Conservation (phyloP, 2,888 invertebrate genomes). For the Leptinotarsa rubiginosa region DNA sequence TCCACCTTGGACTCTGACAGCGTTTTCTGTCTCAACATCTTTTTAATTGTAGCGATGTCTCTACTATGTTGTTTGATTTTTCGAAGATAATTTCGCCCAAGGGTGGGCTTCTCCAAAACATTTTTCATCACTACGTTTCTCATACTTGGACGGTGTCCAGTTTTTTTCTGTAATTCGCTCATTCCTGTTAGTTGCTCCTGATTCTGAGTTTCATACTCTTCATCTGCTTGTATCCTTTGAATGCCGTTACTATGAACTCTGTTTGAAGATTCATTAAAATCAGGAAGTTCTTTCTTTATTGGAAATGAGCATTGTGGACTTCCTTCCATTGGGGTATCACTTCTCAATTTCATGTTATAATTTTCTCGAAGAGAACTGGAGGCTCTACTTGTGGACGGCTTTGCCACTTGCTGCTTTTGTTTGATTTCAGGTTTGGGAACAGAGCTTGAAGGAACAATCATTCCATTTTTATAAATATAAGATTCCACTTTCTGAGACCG, state of each 20-base stretch:
- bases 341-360: neutral
- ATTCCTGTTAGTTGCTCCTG: constrained; percentile 24
- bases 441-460: constrained; percentile 53
- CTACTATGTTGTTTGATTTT: constrained; percentile 60
- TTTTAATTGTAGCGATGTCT: constrained; percentile 60
- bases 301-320: neutral
- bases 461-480: constrained; percentile 60
- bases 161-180: constrained; percentile 22
- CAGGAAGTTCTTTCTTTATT: constrained; percentile 15
- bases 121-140: constrained; percentile 28
- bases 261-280: constrained; percentile 7
- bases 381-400: constrained; percentile 39
- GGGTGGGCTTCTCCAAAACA: constrained; percentile 32
- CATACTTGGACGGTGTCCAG: constrained; percentile 13
- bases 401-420: constrained; percentile 29
- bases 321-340: neutral
- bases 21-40: constrained; percentile 53
- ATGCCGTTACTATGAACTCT: constrained; percentile 10
- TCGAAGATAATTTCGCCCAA: constrained; percentile 54
- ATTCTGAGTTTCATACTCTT: constrained; percentile 18
- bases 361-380: neutral
- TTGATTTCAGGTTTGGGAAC: constrained; percentile 27
- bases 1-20: constrained; percentile 47
- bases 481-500: constrained; percentile 57
- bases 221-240: constrained; percentile 25